Conservation (phyloP, 2,797 vertebrate genomes). For the Liasis olivaceus region DNA sequence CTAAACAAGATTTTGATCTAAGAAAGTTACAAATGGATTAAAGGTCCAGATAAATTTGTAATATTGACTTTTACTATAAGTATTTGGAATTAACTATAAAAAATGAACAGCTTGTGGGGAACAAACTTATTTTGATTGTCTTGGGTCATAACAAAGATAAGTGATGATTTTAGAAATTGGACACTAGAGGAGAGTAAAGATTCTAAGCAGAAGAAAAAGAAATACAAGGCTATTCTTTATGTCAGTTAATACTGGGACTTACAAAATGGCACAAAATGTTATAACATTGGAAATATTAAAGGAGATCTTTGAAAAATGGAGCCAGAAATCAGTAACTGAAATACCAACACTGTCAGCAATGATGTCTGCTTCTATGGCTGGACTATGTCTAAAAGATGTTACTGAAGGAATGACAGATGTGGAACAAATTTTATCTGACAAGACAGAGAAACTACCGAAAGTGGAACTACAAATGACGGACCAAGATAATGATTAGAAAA, state of each 20-base stretch:
- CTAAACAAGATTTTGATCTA: background rate
- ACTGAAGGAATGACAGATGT: background rate
- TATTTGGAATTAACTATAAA: background rate
- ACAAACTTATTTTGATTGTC: background rate
- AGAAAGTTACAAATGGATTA: background rate
- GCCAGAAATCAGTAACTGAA: background rate
- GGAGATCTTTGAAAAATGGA: background rate
- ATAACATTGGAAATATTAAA: background rate
- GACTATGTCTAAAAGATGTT: background rate
- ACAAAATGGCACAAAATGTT: background rate
- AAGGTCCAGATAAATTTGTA: background rate
- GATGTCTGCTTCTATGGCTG: background rate
- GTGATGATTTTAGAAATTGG: background rate
- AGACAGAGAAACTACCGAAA: background rate
- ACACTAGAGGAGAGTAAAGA: background rate
- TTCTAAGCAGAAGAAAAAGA: background rate
- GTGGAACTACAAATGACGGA: background rate
- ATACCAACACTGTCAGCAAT: background rate
- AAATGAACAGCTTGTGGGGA: background rate
- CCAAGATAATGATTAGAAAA: background rate
- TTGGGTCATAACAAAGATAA: background rate
- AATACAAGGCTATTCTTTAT: background rate
- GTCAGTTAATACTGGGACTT: background rate
- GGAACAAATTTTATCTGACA: background rate
- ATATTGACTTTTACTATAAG: background rate